Evolutionary conservation across 1,140 invertebrate genomes (phyloP).

Genomic region (Drosophila lacertosa): DNA sequence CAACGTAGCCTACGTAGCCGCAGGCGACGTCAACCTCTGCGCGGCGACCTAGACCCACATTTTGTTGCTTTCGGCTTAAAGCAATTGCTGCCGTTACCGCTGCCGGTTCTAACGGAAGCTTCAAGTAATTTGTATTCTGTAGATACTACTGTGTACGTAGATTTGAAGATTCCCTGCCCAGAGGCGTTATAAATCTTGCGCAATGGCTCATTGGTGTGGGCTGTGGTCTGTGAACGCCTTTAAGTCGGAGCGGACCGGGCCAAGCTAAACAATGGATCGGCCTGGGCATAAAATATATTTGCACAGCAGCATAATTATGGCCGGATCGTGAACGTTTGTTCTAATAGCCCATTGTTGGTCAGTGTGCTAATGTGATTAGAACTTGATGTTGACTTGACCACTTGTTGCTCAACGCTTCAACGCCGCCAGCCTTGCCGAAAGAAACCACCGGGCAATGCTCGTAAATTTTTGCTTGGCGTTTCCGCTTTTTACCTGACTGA

Average conservation of each 20-base stretch:
- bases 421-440: constrained; percentile 45
- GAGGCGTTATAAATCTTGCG: constrained; percentile 78
- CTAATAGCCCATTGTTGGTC: constrained; percentile 69
- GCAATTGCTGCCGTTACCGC: constrained; percentile 41
- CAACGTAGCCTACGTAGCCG: constrained; percentile 10
- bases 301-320: constrained; percentile 62
- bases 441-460: constrained; percentile 45
- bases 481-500: constrained; percentile 54
- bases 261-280: constrained; percentile 32
- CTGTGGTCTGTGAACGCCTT: constrained; percentile 55
- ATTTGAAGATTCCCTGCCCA: constrained; percentile 22
- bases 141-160: not conserved
- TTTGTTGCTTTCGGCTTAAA: constrained; percentile 29
- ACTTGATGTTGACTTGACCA: constrained; percentile 56
- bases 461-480: constrained; percentile 65
- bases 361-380: constrained; percentile 75
- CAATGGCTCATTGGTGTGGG: constrained; percentile 72
- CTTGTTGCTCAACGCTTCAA: constrained; percentile 63
- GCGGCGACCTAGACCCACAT: constrained; percentile 74
- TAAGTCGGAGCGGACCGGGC: not conserved
- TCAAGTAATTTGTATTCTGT: constrained; percentile 19
- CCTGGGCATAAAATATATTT: constrained; percentile 48
- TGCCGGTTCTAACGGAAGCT: constrained; percentile 65
- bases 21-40: constrained; percentile 46
- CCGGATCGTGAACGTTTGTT: constrained; percentile 50